Evolutionary conservation across 1,140 invertebrate genomes (phyloP), one percentile per base, ranked within the genome.

Genomic region (Aporrectodea caliginosa): DNA sequence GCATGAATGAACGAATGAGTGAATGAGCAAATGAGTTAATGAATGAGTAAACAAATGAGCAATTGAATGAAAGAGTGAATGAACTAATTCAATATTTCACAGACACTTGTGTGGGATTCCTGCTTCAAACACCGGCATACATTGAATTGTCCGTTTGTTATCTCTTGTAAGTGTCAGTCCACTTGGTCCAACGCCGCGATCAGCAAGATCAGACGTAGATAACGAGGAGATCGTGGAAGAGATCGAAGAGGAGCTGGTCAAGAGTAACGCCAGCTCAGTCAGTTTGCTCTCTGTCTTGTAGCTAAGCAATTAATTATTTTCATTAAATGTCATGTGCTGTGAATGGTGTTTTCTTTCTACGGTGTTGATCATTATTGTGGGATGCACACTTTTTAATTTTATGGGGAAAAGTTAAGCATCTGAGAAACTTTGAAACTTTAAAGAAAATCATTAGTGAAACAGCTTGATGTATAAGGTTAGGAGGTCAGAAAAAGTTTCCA

Each of bases 151-250:
- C 29, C 32, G 27, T 16, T 33, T 22, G 29, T 73, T n/a, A 35
- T 78, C 22, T n/a, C 32, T 31, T 32, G 35, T 14, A n/a, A 80
- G 79, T 35, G 34, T 77, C 43, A 77, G 43, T 77, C 79, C 79
- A n/a, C n/a, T 80, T 30, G 79, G 73, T 12, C 29, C 30, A 22
- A 77, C 79, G 16, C 79, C 79, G 22, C 31, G 79, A 69, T 76
- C 75, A 1, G 75, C 74, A 35, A 16, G 79, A n/a, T 71, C 75
- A 2, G 75, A 77, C 75, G 79, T 84, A 58, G 84, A 81, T n/a
- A 84, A 86, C 32, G 84, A 85, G 77, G 84, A 84, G 58, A 83
- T 84, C 16, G 84, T 84, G 71, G 85, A 85, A 77, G 83, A 84
- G 22, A 81, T 82, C 16, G 84, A 86, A 6, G 83, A 84, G 35